Evolutionary conservation across 2,888 invertebrate genomes (phyloP), one percentile per base, ranked within the genome.

Genomic region (Apotomis betuletana): DNA sequence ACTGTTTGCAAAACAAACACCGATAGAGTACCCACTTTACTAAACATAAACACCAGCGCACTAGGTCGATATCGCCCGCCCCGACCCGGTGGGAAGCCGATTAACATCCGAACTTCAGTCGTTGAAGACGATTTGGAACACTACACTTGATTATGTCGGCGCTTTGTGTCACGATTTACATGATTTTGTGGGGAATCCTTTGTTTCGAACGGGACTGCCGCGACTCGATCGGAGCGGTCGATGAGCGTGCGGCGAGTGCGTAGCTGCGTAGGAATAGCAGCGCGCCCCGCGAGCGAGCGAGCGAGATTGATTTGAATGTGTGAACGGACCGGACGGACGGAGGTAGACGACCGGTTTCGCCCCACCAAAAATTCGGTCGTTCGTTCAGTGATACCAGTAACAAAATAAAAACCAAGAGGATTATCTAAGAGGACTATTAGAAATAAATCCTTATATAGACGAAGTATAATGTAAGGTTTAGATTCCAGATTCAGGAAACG

Each of bases 1-100:
- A 84, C 81, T 87, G 89, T 90, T 91, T 89, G 88, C 90, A 87
- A 90, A 90, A 91, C 90, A 90, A 90, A 91, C 87, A 84, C 83
- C 76, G 80, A 80, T 78, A 87, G 86, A 67, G 85, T 89, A 88
- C 87, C 88, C 85, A 78, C 80, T 80, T 70, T 81, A 78, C 78
- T 83, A 86, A 90, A 91, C 88, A 89, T 89, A 91, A 90, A 91
- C 90, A 89, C 84, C 80, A 76, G 77, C 76, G 77, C 82, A 78
- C 77, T 76, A 79, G 82, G 81, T 86, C 86, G 85, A 84, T 86
- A 76, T 44, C 69, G 58, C 41, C 62, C 64, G 59, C 55, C 59
- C 69, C 44, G 70, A 52, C 41, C 54, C 36, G 61, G 64, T 57
- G 59, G 44, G 54, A 51, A 51, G 63, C 62, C 10, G 44, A 38